Percentiles rank a stretch among this genome's conserved stretches.
phyloP scores from a whole-genome alignment of 2,888 invertebrate genomes.

The Thymelicus sylvestris region DNA sequence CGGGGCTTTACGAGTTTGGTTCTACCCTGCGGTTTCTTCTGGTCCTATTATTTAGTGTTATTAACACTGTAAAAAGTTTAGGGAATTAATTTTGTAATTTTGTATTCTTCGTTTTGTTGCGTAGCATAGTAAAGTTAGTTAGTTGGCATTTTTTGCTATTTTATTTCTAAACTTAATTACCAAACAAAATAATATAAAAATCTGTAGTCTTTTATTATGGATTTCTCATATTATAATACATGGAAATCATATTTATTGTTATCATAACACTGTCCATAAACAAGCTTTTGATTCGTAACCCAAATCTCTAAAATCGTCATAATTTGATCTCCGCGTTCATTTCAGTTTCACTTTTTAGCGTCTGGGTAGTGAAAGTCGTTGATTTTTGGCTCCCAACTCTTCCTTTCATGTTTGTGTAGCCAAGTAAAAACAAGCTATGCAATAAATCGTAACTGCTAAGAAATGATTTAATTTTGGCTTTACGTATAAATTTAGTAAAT shows the following conservation, averaged over 20 bases:
- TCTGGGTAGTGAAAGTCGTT: slow-evolving; percentile 75
- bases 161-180: no score
- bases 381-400: slow-evolving; percentile 70
- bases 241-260: background rate
- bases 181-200: no score
- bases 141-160: no score
- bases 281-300: slow-evolving; percentile 14
- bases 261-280: background rate
- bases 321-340: slow-evolving; percentile 61
- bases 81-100: background rate
- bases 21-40: slow-evolving; percentile 43
- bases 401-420: slow-evolving; percentile 66
- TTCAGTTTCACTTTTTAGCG: slow-evolving; percentile 83
- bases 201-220: no score
- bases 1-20: slow-evolving; percentile 42
- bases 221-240: background rate
- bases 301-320: slow-evolving; percentile 61
- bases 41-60: slow-evolving; percentile 11
- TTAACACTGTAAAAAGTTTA: background rate
- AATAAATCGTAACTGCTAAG: slow-evolving; percentile 1
- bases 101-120: background rate
- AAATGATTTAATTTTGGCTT: background rate
- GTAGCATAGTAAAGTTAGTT: no score
- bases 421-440: slow-evolving; percentile 48
- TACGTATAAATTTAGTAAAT: background rate